Percentiles rank a stretch among this genome's conserved stretches.
Evolutionary conservation across 2,888 invertebrate genomes (phyloP).

Genomic region (Podotricha telesiphe): DNA sequence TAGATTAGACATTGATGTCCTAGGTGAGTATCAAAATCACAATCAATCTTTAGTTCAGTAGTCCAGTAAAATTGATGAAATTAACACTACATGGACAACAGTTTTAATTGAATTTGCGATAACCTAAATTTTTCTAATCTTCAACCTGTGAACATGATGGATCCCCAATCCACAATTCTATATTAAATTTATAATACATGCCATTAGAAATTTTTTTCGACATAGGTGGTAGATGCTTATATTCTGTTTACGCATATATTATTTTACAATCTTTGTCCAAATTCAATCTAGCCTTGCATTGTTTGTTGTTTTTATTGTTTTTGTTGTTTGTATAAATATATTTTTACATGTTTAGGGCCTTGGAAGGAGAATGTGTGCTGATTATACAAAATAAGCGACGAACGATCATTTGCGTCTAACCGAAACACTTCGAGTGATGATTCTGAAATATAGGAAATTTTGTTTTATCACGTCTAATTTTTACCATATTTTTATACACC

Average conservation of each 20-base stretch:
- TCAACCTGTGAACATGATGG: too few relatives aligned
- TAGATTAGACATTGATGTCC: too few relatives aligned
- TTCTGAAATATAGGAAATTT: not conserved
- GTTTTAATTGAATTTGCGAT: too few relatives aligned
- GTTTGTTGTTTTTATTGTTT: constrained; percentile 36
- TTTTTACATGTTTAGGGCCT: constrained; percentile 42
- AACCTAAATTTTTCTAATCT: too few relatives aligned
- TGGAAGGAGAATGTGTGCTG: constrained; percentile 48
- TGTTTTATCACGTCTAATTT: not conserved
- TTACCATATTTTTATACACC: too few relatives aligned
- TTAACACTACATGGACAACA: too few relatives aligned
- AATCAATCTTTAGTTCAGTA: too few relatives aligned
- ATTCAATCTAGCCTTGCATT: constrained; percentile 45
- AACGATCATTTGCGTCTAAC: constrained; percentile 2
- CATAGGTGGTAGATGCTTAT: constrained; percentile 48
- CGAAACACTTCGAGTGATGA: not conserved
- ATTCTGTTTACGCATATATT: constrained; percentile 38
- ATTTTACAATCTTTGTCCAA: constrained; percentile 42
- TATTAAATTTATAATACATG: constrained; percentile 19
- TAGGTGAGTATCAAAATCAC: too few relatives aligned
- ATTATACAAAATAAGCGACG: constrained; percentile 45
- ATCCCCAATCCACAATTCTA: too few relatives aligned
- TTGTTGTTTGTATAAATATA: constrained; percentile 44
- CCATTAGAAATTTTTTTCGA: constrained; percentile 23
- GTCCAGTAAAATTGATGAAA: too few relatives aligned